Conservation (phyloP, 2,797 vertebrate genomes). For the Pteronotus mesoamericanus region DNA sequence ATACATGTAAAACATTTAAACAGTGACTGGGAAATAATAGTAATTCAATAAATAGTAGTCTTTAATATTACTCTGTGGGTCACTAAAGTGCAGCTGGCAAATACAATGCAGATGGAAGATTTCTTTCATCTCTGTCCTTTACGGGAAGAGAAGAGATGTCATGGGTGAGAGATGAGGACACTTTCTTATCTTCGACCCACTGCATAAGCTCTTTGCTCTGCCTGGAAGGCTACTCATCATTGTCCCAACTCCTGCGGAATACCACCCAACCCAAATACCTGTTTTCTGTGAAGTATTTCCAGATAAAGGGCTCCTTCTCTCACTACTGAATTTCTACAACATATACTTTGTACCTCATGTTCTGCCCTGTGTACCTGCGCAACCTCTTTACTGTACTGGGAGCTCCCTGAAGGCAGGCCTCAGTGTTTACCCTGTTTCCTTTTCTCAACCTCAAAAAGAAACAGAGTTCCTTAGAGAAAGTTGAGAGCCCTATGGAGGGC, state of each 20-base stretch:
- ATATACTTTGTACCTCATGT: not conserved
- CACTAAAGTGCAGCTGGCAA: slow-evolving; percentile 9
- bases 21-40: not conserved
- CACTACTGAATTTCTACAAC: not conserved
- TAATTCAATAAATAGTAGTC: slow-evolving; percentile 20
- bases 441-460: slow-evolving; percentile 6
- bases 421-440: not conserved
- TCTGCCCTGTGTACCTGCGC: not conserved
- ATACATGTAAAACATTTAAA: not conserved
- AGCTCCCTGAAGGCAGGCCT: not conserved
- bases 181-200: not conserved
- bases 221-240: not conserved
- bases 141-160: not conserved
- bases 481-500: not conserved
- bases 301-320: slow-evolving; percentile 17
- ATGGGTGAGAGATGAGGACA: not conserved
- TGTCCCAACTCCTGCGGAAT: not conserved
- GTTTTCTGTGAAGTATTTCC: slow-evolving; percentile 5
- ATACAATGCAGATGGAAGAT: not conserved
- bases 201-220: not conserved
- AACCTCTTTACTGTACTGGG: not conserved
- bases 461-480: slow-evolving; percentile 33
- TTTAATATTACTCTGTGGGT: not conserved
- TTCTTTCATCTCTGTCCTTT: slow-evolving; percentile 30
- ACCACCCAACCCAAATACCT: not conserved